Percentiles rank a stretch among this genome's conserved stretches.
phyloP scores from a whole-genome alignment of 1,140 invertebrate species.

The Caenorhabditis inopinata region DNA sequence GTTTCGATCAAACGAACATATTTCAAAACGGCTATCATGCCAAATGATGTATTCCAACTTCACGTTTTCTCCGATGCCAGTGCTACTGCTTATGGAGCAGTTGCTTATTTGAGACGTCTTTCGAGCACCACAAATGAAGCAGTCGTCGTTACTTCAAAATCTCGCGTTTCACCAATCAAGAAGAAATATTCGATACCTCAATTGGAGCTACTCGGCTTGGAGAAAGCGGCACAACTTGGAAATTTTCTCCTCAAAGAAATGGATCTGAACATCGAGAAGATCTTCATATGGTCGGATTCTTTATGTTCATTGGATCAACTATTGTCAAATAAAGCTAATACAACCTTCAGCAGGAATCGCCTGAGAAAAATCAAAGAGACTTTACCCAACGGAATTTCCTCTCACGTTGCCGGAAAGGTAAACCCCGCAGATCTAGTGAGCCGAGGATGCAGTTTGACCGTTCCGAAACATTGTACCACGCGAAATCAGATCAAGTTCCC shows the following conservation, averaged over 20 bases:
- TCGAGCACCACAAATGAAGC: background rate
- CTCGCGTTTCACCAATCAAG: constrained; percentile 20
- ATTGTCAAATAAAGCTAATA: background rate
- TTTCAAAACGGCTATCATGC: background rate
- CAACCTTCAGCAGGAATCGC: too few species aligned
- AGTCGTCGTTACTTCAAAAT: constrained; percentile 39
- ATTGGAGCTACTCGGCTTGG: constrained; percentile 40
- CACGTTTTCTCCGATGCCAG: constrained; percentile 49
- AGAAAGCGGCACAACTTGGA: background rate
- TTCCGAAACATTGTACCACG: background rate
- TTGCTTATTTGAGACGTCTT: too few species aligned
- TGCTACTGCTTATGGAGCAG: constrained; percentile 23
- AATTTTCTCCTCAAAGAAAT: constrained; percentile 28
- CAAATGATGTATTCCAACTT: background rate
- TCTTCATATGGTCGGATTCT: constrained; percentile 48
- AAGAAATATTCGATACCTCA: constrained; percentile 38
- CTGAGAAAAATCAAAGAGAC: too few species aligned
- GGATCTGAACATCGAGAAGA: background rate
- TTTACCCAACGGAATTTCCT: too few species aligned
- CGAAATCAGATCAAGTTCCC: background rate
- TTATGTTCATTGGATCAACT: constrained; percentile 37
- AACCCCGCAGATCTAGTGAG: too few species aligned
- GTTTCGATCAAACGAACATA: background rate
- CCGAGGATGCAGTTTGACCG: too few species aligned
- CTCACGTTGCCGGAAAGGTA: too few species aligned